A percentile compares a stretch with the other conserved stretches of the same genome.
phyloP scores from a whole-genome alignment of 2,113 vertebrate species.

The Archilochus colubris region DNA sequence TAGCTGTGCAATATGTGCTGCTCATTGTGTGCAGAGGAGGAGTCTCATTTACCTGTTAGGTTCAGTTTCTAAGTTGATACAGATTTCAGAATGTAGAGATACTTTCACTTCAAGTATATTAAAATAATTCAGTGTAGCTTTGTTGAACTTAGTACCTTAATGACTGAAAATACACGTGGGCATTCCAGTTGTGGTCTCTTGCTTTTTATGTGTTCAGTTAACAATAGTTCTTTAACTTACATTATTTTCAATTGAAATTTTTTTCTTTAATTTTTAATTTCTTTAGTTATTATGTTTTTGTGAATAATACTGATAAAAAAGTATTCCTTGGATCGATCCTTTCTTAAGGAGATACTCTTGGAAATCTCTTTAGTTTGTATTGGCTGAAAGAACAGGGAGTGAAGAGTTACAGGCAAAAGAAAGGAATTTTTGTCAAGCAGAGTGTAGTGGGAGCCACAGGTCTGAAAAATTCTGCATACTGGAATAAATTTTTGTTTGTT shows the following conservation, averaged over 20 bases:
- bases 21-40: neutral
- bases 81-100: neutral
- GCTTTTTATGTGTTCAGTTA: neutral
- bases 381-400: conserved; percentile 25
- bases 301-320: neutral
- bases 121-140: neutral
- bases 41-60: neutral
- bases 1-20: neutral
- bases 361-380: neutral
- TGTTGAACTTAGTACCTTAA: neutral
- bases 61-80: neutral
- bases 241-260: neutral
- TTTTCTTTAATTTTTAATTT: neutral
- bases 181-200: neutral
- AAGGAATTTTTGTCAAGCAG: neutral
- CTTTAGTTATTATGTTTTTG: neutral
- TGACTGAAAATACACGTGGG: neutral
- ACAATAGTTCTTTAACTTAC: neutral
- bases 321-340: conserved; percentile 25
- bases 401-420: neutral
- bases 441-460: neutral
- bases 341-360: conserved; percentile 40
- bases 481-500: neutral
- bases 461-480: neutral
- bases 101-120: neutral